These are phyloP conservation scores for Drosophila kambysellisi DNA, from an alignment of 2,888 invertebrate genomes.

Conservation along the genomic window DNA sequence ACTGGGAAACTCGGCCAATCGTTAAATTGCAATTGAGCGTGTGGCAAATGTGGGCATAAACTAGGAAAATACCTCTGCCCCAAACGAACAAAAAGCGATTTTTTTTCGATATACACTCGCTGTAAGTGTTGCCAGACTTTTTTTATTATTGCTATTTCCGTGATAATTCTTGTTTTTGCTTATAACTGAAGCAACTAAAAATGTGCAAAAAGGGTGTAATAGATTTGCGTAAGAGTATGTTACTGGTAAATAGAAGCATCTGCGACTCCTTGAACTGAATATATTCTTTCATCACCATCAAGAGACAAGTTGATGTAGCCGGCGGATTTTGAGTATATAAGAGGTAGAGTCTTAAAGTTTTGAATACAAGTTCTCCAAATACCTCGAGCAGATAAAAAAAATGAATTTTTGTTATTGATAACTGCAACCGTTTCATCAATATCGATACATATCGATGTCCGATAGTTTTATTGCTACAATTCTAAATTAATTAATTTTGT, in stretches of 20 bases:
- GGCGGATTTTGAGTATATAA: too few relatives aligned
- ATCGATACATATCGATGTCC: too few relatives aligned
- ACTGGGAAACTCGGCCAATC: slow-evolving; percentile 39
- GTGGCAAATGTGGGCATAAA: slow-evolving; percentile 38
- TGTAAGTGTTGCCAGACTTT: slow-evolving; percentile 26
- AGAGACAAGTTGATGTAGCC: not conserved
- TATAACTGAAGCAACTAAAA: not conserved
- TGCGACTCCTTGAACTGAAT: not conserved
- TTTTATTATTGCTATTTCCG: slow-evolving; percentile 3
- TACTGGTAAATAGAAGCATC: not conserved
- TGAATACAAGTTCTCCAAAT: too few relatives aligned
- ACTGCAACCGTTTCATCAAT: too few relatives aligned
- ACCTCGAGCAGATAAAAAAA: too few relatives aligned
- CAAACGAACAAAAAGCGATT: slow-evolving; percentile 14
- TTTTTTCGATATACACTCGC: slow-evolving; percentile 42
- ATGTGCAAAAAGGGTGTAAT: not conserved
- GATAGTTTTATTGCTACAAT: too few relatives aligned
- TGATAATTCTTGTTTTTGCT: slow-evolving; percentile 10
- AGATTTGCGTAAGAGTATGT: not conserved
- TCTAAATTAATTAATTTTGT: too few relatives aligned
- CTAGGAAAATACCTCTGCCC: slow-evolving; percentile 36
- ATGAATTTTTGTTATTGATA: too few relatives aligned
- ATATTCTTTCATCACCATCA: not conserved
- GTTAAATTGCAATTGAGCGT: slow-evolving; percentile 38
- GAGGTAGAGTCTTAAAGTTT: too few relatives aligned